A percentile compares a stretch with the other conserved stretches of the same genome.
phyloP scores from a whole-genome alignment of 1,140 invertebrate genomes.

The Eueides isabella region DNA sequence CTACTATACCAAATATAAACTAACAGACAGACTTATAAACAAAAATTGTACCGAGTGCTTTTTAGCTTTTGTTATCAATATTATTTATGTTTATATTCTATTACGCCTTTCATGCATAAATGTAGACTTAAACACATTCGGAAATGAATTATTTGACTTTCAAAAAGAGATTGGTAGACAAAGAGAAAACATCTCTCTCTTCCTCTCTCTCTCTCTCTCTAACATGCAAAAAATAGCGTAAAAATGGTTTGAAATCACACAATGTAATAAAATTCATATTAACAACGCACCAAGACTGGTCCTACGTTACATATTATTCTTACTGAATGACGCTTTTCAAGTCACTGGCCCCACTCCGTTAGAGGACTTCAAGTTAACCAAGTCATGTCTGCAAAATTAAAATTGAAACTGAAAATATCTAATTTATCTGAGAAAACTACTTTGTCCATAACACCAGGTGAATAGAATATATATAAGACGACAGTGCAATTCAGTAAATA shows the following conservation, averaged over 20 bases:
- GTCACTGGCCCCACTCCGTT: conserved; percentile 24
- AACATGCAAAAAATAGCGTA: neutral
- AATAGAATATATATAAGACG: neutral
- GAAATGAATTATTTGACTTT: no score
- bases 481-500: neutral
- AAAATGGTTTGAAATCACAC: neutral
- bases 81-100: no score
- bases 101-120: no score
- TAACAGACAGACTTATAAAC: no score
- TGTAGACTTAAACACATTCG: no score
- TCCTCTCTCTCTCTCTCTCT: neutral
- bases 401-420: conserved; percentile 36
- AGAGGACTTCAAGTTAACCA: conserved; percentile 26
- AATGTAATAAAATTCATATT: neutral
- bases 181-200: no score
- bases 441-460: neutral
- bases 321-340: conserved; percentile 19
- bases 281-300: conserved; percentile 6
- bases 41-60: no score
- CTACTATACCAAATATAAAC: no score
- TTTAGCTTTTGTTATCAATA: no score
- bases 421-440: conserved; percentile 7
- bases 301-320: conserved; percentile 32
- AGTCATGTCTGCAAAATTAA: conserved; percentile 19
- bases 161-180: no score